Evolutionary conservation across 2,113 vertebrate genomes (phyloP).

Genomic region (Acanthochromis polyacanthus): DNA sequence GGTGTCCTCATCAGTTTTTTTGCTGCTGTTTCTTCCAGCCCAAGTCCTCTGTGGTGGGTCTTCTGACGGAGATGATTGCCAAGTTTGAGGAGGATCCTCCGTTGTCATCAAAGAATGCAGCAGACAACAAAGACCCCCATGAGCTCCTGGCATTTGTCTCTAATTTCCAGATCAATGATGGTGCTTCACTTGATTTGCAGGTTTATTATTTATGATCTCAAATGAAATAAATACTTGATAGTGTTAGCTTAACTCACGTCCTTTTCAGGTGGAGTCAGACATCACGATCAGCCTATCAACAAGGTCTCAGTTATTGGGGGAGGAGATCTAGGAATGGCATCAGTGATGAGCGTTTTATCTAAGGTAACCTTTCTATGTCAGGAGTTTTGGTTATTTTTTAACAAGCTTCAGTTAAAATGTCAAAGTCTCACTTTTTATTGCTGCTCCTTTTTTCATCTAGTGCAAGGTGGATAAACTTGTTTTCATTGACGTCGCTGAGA

Average conservation of each 20-base stretch:
- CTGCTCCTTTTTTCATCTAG: constrained; percentile 68
- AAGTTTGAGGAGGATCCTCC: constrained; percentile 97
- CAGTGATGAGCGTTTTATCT: constrained; percentile 91
- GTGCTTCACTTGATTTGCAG: constrained; percentile 69
- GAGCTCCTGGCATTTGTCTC: constrained; percentile 91
- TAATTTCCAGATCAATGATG: constrained; percentile 87
- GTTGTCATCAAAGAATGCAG: constrained; percentile 84
- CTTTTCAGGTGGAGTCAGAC: constrained; percentile 71
- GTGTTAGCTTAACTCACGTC: background rate
- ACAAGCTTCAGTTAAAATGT: background rate
- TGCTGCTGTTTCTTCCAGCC: constrained; percentile 81
- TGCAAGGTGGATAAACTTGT: constrained; percentile 90
- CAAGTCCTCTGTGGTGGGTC: constrained; percentile 88
- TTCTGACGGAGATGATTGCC: constrained; percentile 92
- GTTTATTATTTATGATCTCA: background rate
- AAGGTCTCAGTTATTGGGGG: constrained; percentile 95
- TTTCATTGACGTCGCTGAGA: constrained; percentile 91
- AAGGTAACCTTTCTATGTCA: constrained; percentile 82
- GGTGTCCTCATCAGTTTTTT: background rate
- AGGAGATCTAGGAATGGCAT: constrained; percentile 93
- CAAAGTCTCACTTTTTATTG: rapidly evolving
- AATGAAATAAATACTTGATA: background rate
- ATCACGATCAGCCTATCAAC: constrained; percentile 66
- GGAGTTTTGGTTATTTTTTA: too few species aligned
- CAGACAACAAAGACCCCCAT: constrained; percentile 83